Evolutionary conservation across 2,888 invertebrate genomes (phyloP).

Genomic region (Conops quadrifasciatus): DNA sequence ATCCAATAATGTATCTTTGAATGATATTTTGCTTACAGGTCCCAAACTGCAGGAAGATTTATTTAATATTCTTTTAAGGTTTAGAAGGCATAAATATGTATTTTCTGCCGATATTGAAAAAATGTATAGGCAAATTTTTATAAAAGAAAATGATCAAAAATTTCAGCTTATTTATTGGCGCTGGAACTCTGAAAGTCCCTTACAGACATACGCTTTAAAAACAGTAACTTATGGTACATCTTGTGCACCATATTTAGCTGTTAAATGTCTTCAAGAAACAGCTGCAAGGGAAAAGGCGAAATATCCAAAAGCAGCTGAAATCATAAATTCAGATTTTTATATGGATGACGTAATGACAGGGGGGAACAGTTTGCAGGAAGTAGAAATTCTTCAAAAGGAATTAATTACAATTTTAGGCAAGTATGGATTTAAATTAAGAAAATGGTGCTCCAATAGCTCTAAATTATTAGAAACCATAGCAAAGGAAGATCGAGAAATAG

Average conservation of each 20-base stretch:
- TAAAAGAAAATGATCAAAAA: background rate
- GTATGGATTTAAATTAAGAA: conserved; percentile 17
- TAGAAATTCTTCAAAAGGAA: background rate
- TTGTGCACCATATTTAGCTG: conserved; percentile 42
- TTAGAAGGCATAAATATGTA: background rate
- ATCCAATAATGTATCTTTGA: background rate
- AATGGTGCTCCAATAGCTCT: conserved; percentile 21
- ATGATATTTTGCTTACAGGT: background rate
- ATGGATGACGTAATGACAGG: conserved; percentile 39
- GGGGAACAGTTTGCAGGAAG: conserved; percentile 2
- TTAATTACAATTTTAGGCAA: conserved; percentile 11
- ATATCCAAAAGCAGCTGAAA: conserved; percentile 40
- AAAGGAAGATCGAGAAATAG: background rate
- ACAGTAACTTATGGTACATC: conserved; percentile 27
- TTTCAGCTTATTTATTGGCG: conserved; percentile 2
- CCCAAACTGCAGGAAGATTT: background rate
- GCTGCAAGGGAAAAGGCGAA: conserved; percentile 42
- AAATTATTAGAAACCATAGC: conserved; percentile 3
- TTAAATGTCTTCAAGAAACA: conserved; percentile 40
- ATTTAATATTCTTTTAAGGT: background rate
- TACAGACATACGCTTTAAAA: conserved; percentile 35
- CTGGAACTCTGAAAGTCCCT: background rate
- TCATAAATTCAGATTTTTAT: conserved; percentile 40
- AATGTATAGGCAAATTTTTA: conserved; percentile 1
- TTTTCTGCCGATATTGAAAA: background rate